Percentiles rank a stretch among this genome's conserved stretches.
Conservation (phyloP, 2,797 vertebrate species). For the Alca torda region DNA sequence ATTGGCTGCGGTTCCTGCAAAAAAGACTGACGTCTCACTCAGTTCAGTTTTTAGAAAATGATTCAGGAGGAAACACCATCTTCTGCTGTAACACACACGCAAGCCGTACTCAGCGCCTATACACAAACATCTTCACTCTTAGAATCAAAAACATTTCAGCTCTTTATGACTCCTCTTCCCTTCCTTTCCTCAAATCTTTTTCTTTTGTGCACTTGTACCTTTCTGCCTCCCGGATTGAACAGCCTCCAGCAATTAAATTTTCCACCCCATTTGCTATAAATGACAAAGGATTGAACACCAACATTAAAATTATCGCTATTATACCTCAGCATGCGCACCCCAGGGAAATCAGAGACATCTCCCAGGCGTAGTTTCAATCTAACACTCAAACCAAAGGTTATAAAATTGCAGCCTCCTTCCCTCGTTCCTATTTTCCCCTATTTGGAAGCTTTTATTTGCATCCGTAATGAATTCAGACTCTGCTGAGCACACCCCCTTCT, state of each 20-base stretch:
- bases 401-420: slow-evolving; percentile 11
- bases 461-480: background rate
- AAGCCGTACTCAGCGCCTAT: fast-evolving
- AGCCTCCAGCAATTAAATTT: slow-evolving; percentile 45
- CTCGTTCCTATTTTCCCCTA: background rate
- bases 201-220: background rate
- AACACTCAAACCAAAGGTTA: slow-evolving; percentile 30
- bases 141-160: background rate
- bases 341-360: slow-evolving; percentile 59
- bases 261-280: slow-evolving; percentile 57
- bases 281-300: slow-evolving; percentile 52
- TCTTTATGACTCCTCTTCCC: background rate
- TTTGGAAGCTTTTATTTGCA: slow-evolving; percentile 40
- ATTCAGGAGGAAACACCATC: background rate
- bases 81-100: background rate
- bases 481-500: background rate
- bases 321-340: slow-evolving; percentile 13
- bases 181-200: background rate
- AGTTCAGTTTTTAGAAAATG: background rate
- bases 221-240: background rate
- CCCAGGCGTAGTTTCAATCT: slow-evolving; percentile 26
- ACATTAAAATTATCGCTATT: slow-evolving; percentile 38
- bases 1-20: background rate
- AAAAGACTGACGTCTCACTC: background rate
- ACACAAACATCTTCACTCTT: background rate